A percentile compares a stretch with the other conserved stretches of the same genome.
phyloP scores from a whole-genome alignment of 2,797 vertebrate species.

The Coluber constrictor region DNA sequence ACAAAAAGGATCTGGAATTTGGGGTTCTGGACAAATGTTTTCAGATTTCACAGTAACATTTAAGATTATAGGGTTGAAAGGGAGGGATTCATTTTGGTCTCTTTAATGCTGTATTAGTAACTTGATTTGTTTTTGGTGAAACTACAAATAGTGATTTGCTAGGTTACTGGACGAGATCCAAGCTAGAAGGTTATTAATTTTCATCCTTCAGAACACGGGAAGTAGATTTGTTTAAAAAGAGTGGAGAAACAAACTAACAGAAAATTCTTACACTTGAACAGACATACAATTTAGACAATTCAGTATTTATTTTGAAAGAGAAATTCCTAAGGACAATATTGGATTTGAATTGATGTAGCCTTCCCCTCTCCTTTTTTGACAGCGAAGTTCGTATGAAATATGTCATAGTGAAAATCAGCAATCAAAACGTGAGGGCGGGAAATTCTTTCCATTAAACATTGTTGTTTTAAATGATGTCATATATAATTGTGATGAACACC shows the following conservation, averaged over 20 bases:
- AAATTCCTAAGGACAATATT: slow-evolving; percentile 12
- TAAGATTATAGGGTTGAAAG: slow-evolving; percentile 59
- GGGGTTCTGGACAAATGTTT: slow-evolving; percentile 57
- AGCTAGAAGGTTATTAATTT: slow-evolving; percentile 43
- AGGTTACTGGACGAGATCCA: slow-evolving; percentile 38
- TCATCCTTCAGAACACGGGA: slow-evolving; percentile 34
- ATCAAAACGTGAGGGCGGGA: not conserved
- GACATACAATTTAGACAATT: slow-evolving; percentile 8
- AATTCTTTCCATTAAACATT: slow-evolving; percentile 11
- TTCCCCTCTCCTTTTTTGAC: not conserved
- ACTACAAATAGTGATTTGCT: slow-evolving; percentile 40
- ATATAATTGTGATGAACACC: not conserved
- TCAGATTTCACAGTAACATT: slow-evolving; percentile 64
- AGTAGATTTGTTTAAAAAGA: slow-evolving; percentile 30
- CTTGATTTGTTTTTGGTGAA: slow-evolving; percentile 46
- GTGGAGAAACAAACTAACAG: not conserved
- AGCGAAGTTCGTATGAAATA: not conserved
- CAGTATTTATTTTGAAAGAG: slow-evolving; percentile 15
- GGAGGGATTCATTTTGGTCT: slow-evolving; percentile 65
- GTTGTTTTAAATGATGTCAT: not conserved
- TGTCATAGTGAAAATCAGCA: slow-evolving; percentile 11
- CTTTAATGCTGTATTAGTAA: slow-evolving; percentile 51
- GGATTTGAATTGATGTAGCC: slow-evolving; percentile 1
- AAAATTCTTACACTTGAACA: not conserved
- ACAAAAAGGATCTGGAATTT: slow-evolving; percentile 50